Base-by-base conservation (phyloP, 2,888 invertebrate species). In the Micropterix aruncella region DNA sequence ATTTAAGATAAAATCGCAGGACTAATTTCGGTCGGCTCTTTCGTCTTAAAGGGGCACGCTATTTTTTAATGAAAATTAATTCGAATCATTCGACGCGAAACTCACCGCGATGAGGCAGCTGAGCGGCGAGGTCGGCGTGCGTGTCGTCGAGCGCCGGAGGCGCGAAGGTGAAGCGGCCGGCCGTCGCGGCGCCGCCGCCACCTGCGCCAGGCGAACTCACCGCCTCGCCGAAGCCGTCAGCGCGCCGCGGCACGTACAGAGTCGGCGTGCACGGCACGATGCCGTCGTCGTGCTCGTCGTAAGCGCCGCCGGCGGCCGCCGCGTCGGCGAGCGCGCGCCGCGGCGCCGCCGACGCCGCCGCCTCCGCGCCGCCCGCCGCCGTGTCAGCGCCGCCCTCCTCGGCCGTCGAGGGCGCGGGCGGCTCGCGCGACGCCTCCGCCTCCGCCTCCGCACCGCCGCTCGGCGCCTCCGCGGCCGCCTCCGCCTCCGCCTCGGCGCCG, bases 261-360 rank as follows among this genome's bases (percentile, higher is more conserved):
- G 91, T 89, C 15, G 93, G 90, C 9, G 92, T 91, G 46, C 90
- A 86, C 14, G 93, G 92, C 19, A 93, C 91, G 52, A 91, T 91
- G 53, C 87, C 65, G 52, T 74, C 74, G 50, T 75, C 75, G 3
- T 62, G 70, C 46, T 71, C 66, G 51, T 73, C 74, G 12, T 57
- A 59, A 5, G 59, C 57, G 4, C 63, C 62, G 4, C 61, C 18
- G 9, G 18, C 43, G n/a, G n/a, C n/a, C n/a, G n/a, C n/a, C n/a
- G n/a, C n/a, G n/a, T n/a, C n/a, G n/a, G n/a, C n/a, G 12, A 39
- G 42, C 37, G 52, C 38, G 52, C 55, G 47, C 50, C 53, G 46
- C 51, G 41, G 46, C 50, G 40, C 50, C 44, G 37, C 49, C 14
- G 40, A 42, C 2, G 44, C 57, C 27, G 52, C 57, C 19, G 59